These are phyloP conservation scores for Euura saliciscinereae DNA, from an alignment of 1,140 invertebrate species.

Conservation along the genomic window DNA sequence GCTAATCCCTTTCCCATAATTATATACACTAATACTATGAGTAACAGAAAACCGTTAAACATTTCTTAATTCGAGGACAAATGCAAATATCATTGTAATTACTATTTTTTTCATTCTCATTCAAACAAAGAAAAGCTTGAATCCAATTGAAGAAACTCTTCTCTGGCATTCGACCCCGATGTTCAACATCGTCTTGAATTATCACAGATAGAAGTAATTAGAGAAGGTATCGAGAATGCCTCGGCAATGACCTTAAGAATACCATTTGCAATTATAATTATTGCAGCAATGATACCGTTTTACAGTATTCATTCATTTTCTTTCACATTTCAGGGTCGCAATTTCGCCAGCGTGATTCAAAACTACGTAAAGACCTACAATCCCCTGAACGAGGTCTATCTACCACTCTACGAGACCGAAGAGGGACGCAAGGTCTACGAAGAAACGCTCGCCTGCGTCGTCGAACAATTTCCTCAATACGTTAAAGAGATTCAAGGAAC, in stretches of 20 bases:
- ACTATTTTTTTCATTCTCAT: too few species aligned
- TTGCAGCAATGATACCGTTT: neutral
- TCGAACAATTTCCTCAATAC: conserved; percentile 79
- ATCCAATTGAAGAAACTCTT: too few species aligned
- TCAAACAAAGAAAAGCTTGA: too few species aligned
- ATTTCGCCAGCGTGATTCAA: conserved; percentile 76
- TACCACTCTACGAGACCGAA: conserved; percentile 73
- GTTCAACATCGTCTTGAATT: too few species aligned
- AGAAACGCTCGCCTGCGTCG: conserved; percentile 70
- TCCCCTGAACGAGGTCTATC: conserved; percentile 70
- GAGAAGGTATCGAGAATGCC: too few species aligned
- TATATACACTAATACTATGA: too few species aligned
- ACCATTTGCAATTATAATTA: conserved; percentile 8
- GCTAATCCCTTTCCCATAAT: too few species aligned
- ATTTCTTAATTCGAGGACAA: too few species aligned
- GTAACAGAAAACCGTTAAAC: too few species aligned
- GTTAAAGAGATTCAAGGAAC: conserved; percentile 82
- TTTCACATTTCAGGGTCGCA: conserved; percentile 69
- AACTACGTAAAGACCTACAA: conserved; percentile 68
- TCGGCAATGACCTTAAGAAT: neutral
- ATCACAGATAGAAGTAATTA: too few species aligned
- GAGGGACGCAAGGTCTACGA: conserved; percentile 75
- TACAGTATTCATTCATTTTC: neutral
- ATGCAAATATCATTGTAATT: too few species aligned
- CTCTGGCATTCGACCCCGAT: too few species aligned